Percentiles rank a stretch among this genome's conserved stretches.
Evolutionary conservation across 1,140 invertebrate genomes (phyloP).

Genomic region (Ridgeia piscesae): DNA sequence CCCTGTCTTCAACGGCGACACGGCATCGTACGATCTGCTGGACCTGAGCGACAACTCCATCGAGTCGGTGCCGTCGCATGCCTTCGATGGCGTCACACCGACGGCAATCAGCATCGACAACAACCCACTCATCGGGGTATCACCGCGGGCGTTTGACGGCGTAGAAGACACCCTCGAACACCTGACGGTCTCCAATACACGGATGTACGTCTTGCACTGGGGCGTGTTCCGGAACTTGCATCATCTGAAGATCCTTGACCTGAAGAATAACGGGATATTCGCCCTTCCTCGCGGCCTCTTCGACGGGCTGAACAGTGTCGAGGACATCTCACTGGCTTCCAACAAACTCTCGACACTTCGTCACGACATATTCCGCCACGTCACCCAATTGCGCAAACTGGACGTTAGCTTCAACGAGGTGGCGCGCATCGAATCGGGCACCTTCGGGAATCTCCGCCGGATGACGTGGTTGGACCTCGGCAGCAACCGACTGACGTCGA

Average conservation of each 20-base stretch:
- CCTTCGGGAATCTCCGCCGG: constrained; percentile 16
- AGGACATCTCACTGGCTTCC: constrained; percentile 13
- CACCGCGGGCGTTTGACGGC: constrained; percentile 24
- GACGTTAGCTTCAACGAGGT: constrained; percentile 8
- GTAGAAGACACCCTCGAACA: background rate
- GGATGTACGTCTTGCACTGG: constrained; percentile 25
- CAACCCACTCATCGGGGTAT: constrained; percentile 25
- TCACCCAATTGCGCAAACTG: background rate
- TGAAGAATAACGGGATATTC: constrained; percentile 23
- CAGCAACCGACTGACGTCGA: constrained; percentile 21
- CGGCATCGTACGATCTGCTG: background rate
- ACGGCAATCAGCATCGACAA: constrained; percentile 18
- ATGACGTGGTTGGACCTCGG: background rate
- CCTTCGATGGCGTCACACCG: constrained; percentile 17
- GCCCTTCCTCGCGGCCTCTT: constrained; percentile 24
- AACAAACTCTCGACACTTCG: constrained; percentile 17
- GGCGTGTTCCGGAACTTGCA: constrained; percentile 20
- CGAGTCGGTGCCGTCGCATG: constrained; percentile 16
- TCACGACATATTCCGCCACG: constrained; percentile 5
- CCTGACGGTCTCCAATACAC: constrained; percentile 9
- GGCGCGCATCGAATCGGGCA: constrained; percentile 15
- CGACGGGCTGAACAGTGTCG: constrained; percentile 17
- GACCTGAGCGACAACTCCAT: constrained; percentile 21
- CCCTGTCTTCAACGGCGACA: constrained; percentile 17
- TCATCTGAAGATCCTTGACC: constrained; percentile 14